These are phyloP conservation scores for Tipula lateralis DNA, from an alignment of 2,888 invertebrate species.

Conservation along the genomic window DNA sequence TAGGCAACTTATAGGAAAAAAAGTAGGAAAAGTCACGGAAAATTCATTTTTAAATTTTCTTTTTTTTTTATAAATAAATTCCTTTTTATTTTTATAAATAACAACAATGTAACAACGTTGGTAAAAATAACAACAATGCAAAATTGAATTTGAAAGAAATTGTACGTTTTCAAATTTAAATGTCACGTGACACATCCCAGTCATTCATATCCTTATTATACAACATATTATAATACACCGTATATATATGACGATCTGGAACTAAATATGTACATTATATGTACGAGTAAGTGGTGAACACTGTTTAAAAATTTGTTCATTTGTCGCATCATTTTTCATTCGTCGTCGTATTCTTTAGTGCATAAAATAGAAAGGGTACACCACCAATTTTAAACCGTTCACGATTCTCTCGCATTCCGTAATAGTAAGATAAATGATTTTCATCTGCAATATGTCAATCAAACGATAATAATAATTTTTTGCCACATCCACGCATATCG, in stretches of 20 bases:
- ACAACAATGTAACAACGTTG: background rate
- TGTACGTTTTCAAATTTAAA: background rate
- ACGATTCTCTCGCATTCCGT: background rate
- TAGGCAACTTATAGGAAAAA: background rate
- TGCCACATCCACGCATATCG: background rate
- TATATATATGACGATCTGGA: background rate
- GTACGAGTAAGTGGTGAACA: background rate
- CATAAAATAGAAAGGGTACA: too few relatives aligned
- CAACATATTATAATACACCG: background rate
- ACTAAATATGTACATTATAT: background rate
- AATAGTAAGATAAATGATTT: background rate
- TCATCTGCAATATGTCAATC: background rate
- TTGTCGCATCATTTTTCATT: background rate
- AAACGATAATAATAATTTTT: background rate
- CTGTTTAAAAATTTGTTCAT: background rate
- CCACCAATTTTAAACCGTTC: background rate
- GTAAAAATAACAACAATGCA: background rate
- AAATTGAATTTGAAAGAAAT: background rate
- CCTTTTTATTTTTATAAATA: background rate
- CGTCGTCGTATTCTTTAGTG: background rate
- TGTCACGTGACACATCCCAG: slow-evolving; percentile 19
- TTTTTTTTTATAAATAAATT: background rate
- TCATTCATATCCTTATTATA: background rate
- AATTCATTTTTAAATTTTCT: background rate
- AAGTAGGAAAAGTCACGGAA: slow-evolving; percentile 1